A percentile compares a stretch with the other conserved stretches of the same genome.
phyloP scores from a whole-genome alignment of 2,113 vertebrate species.

The Anguilla japonica region DNA sequence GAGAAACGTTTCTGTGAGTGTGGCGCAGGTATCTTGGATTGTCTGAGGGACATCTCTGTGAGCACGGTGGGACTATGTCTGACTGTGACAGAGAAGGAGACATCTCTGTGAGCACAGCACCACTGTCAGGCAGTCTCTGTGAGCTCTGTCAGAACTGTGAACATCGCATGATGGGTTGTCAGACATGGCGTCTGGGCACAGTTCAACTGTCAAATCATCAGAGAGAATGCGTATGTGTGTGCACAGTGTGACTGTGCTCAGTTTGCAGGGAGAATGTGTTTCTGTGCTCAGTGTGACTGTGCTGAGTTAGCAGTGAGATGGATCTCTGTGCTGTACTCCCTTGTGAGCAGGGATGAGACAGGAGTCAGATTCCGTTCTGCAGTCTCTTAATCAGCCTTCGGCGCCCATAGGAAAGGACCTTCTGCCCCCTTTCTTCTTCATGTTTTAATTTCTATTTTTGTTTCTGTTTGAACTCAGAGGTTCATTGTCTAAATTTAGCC shows the following conservation, averaged over 20 bases:
- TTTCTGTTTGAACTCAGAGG: background rate
- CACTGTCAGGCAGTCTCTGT: too few species aligned
- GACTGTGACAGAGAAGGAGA: too few species aligned
- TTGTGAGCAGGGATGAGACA: too few species aligned
- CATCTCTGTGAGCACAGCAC: background rate
- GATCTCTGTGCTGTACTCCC: too few species aligned
- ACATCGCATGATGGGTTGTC: too few species aligned
- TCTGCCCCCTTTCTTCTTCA: background rate
- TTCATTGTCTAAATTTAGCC: background rate
- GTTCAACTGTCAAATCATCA: too few species aligned
- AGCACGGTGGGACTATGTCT: background rate
- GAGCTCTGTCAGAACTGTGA: too few species aligned
- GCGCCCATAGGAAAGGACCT: background rate
- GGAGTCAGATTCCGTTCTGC: background rate
- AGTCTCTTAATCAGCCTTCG: background rate
- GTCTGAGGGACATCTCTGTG: background rate
- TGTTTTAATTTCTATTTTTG: background rate
- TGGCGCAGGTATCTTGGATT: background rate
- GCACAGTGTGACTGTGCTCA: background rate
- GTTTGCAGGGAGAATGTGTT: background rate
- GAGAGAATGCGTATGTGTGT: background rate
- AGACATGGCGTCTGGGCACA: too few species aligned
- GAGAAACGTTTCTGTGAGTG: background rate
- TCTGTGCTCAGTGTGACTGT: too few species aligned
- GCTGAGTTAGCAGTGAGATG: too few species aligned